Evolutionary conservation across 2,113 vertebrate genomes (phyloP).

Genomic region (Theristicus caerulescens): DNA sequence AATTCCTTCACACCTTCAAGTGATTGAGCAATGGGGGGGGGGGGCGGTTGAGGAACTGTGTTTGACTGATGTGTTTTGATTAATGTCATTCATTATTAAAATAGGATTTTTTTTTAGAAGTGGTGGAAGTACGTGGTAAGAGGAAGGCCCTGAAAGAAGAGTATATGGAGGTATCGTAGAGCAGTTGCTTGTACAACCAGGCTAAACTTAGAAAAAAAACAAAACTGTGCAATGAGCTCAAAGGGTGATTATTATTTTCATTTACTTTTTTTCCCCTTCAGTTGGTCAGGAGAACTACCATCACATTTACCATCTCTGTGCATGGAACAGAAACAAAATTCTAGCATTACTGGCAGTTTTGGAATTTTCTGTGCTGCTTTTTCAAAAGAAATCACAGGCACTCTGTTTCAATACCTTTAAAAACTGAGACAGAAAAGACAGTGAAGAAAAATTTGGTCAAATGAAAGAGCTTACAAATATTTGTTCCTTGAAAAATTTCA

Average conservation of each 20-base stretch:
- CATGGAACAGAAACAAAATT: neutral
- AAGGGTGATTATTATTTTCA: neutral
- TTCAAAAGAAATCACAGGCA: neutral
- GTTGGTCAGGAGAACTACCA: neutral
- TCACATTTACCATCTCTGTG: neutral
- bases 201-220: neutral
- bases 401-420: neutral
- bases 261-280: neutral
- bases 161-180: neutral
- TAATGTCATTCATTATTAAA: neutral
- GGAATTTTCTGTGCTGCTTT: neutral
- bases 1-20: neutral
- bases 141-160: neutral
- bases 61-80: constrained; percentile 13
- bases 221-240: neutral
- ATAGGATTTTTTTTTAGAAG: neutral
- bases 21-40: neutral
- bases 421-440: neutral
- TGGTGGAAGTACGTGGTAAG: neutral
- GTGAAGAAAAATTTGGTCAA: neutral
- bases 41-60: neutral
- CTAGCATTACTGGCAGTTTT: neutral
- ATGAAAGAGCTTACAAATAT: neutral
- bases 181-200: neutral
- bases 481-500: neutral